phyloP scores from a whole-genome alignment of 2,888 invertebrate species.

The Agonopterix subpropinquella region DNA sequence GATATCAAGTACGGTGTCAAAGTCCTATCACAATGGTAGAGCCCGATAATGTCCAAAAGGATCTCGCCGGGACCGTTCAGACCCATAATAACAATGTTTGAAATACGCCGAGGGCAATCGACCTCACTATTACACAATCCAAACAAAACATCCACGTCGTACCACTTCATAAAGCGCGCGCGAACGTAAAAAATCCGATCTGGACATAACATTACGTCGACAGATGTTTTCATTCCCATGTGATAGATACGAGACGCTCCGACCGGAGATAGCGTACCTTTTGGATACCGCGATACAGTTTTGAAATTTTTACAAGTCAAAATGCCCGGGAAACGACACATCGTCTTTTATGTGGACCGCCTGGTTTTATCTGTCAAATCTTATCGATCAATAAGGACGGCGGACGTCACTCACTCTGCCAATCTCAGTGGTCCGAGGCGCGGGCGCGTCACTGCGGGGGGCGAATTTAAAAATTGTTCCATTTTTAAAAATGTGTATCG shows the following conservation, averaged over 20 bases:
- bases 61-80: constrained; percentile 30
- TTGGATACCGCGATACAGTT: constrained; percentile 58
- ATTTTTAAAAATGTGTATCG: constrained; percentile 48
- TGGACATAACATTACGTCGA: constrained; percentile 54
- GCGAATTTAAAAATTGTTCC: constrained; percentile 49
- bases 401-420: constrained; percentile 72
- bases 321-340: constrained; percentile 56
- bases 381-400: constrained; percentile 73
- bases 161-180: constrained; percentile 46
- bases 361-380: constrained; percentile 67
- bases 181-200: constrained; percentile 36
- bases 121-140: constrained; percentile 48
- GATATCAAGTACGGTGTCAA: constrained; percentile 25
- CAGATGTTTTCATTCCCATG: constrained; percentile 69
- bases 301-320: constrained; percentile 59
- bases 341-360: constrained; percentile 66
- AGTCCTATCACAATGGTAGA: constrained; percentile 31
- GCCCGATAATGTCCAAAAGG: constrained; percentile 37
- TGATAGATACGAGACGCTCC: constrained; percentile 50
- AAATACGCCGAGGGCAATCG: constrained; percentile 43
- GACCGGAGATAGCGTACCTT: constrained; percentile 41
- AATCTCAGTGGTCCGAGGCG: constrained; percentile 47
- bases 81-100: constrained; percentile 37
- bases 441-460: constrained; percentile 63
- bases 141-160: constrained; percentile 40